Conservation (phyloP, 2,888 invertebrate genomes). For the Macrophya annulata region DNA sequence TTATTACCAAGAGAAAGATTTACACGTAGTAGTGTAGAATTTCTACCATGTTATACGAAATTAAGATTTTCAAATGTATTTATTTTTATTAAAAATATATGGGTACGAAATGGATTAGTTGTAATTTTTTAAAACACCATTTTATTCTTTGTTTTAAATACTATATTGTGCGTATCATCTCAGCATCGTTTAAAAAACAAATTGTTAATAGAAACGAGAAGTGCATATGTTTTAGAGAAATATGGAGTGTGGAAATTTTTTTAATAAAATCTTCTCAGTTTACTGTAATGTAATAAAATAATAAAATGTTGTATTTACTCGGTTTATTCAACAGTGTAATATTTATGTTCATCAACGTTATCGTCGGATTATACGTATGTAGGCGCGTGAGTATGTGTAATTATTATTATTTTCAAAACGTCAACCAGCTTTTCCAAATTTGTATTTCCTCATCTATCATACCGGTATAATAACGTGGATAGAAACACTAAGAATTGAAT, state of each 20-base stretch:
- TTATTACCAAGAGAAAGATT: not conserved
- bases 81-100: not conserved
- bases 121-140: not conserved
- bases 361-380: conserved; percentile 67
- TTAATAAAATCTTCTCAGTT: conserved; percentile 48
- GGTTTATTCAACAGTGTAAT: conserved; percentile 69
- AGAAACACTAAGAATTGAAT: not conserved
- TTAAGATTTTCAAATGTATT: not conserved
- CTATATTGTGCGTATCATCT: not conserved
- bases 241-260: conserved; percentile 28
- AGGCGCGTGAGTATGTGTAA: conserved; percentile 68
- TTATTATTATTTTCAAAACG: not conserved
- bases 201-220: conserved; percentile 1
- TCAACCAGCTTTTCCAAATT: not conserved
- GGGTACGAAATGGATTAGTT: not conserved
- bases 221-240: conserved; percentile 40
- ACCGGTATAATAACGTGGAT: not conserved
- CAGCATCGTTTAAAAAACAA: conserved; percentile 27
- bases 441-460: not conserved
- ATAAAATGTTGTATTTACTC: conserved; percentile 60
- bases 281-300: conserved; percentile 40
- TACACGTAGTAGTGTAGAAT: not conserved
- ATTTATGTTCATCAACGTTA: conserved; percentile 67
- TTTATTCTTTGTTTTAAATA: not conserved
- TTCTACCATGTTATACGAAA: not conserved